Percentiles rank a stretch among this genome's conserved stretches.
phyloP scores from a whole-genome alignment of 2,797 vertebrate genomes.

The Podarcis lilfordi region DNA sequence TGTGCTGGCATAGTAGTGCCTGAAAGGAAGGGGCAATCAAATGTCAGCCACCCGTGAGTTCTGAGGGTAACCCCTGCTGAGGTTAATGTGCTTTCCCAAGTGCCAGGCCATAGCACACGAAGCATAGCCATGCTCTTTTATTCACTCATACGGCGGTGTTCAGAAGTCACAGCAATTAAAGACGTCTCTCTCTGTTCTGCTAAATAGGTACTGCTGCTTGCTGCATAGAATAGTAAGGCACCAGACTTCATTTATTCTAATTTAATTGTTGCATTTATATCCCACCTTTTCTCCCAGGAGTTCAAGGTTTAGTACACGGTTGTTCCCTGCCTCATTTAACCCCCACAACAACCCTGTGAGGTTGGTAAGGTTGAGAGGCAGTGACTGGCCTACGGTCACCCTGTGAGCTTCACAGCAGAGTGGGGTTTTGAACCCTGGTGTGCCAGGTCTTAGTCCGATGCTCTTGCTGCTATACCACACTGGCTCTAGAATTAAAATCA shows the following conservation, averaged over 20 bases:
- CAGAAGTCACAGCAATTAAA: conserved; percentile 5
- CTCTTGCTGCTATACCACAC: too few relatives aligned
- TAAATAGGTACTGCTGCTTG: neutral
- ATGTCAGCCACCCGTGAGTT: neutral
- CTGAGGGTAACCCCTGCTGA: neutral
- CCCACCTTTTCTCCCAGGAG: too few relatives aligned
- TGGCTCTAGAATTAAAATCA: neutral
- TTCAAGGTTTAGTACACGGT: too few relatives aligned
- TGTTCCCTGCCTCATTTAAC: too few relatives aligned
- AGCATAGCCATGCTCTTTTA: neutral
- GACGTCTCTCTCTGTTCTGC: neutral
- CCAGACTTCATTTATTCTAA: neutral
- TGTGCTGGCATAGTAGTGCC: neutral
- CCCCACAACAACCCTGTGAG: too few relatives aligned
- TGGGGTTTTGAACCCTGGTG: too few relatives aligned
- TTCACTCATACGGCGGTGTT: neutral
- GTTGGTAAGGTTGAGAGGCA: too few relatives aligned
- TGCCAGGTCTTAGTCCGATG: too few relatives aligned
- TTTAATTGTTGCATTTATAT: too few relatives aligned
- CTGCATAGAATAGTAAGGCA: neutral
- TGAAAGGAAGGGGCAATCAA: neutral
- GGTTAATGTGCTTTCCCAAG: neutral
- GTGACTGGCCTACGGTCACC: too few relatives aligned
- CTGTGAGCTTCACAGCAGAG: too few relatives aligned
- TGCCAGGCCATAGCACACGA: neutral